Evolutionary conservation across 2,888 invertebrate species (phyloP), one percentile per base, ranked within the genome.

Genomic region (Gymnocheta viridis): DNA sequence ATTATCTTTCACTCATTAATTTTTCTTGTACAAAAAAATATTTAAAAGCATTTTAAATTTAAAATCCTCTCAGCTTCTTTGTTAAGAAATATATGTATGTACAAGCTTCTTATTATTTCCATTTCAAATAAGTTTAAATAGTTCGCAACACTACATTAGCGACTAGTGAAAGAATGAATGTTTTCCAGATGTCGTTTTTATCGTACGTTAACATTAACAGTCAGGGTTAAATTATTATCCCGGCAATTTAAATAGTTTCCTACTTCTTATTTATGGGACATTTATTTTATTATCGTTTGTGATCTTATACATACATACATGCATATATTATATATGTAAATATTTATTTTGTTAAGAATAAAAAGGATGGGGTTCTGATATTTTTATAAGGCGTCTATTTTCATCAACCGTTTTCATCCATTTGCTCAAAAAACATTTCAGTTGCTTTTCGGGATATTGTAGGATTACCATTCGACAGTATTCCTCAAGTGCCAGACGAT

Each of bases 151-250:
- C n/a, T 38, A 19, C 49, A 66, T 56, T 22, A 67, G 14, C 32
- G 19, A 29, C 14, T 49, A 60, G 49, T 60, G 60, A 78, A 66
- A 58, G 64, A 80, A 80, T 66, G 41, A 83, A 80, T 72, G 47
- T 9, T 83, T 80, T 76, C 80, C 83, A 80, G 66, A 72, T 80
- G 79, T 70, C 49, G 51, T 29, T 24, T 6, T 62, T 56, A 74
- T 47, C 62, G 64, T 47, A 69, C 73, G 69, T 70, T 74, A 74
- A 74, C 64, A 62, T 64, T 74, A 41, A 74, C 41, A 64, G 58
- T 72, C 76, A 76, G 74, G 69, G 64, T 70, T 76, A 79, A 76
- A 76, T 41, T 66, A 51, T 73, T 19, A 51, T 17, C 2, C 64
- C 17, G 41, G 12, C 54, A 41, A 73, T 54, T 74, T 29, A 24